These are phyloP conservation scores for Actinostola sp. DNA, from an alignment of 92 coral and sea anemone species.

Conservation along the genomic window DNA sequence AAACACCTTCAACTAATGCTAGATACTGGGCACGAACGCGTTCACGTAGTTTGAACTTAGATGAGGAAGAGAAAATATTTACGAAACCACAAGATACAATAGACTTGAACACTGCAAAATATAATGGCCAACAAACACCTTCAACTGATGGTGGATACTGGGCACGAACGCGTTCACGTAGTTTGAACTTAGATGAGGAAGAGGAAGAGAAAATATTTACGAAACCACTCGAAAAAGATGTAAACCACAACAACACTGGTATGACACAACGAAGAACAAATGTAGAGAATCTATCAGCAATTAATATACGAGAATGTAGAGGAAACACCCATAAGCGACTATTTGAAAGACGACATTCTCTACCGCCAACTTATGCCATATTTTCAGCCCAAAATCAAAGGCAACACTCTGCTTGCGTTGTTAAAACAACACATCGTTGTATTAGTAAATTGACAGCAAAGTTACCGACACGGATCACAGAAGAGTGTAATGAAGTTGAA, in stretches of 20 bases:
- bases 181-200: too few species aligned
- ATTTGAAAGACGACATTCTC: constrained; percentile 27
- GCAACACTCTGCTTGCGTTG: not conserved
- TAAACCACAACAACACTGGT: not conserved
- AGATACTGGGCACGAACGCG: too few species aligned
- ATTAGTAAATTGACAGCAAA: constrained; percentile 18
- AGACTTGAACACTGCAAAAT: not conserved
- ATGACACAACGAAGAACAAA: too few species aligned
- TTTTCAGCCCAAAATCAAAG: not conserved
- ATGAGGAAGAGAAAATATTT: too few species aligned
- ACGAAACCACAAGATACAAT: not conserved
- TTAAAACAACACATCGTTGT: not conserved
- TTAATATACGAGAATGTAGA: too few species aligned
- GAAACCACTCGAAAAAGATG: too few species aligned
- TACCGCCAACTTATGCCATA: constrained; percentile 28
- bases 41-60: too few species aligned
- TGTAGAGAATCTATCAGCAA: too few species aligned
- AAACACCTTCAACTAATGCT: too few species aligned
- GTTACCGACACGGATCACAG: constrained; percentile 13
- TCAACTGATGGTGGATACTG: too few species aligned
- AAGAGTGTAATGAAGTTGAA: not conserved
- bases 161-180: too few species aligned
- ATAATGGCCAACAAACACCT: not conserved
- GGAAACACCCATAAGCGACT: not conserved
- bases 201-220: too few species aligned